These are phyloP conservation scores for Tipula lateralis DNA, from an alignment of 2,888 invertebrate genomes.

Conservation along the genomic window DNA sequence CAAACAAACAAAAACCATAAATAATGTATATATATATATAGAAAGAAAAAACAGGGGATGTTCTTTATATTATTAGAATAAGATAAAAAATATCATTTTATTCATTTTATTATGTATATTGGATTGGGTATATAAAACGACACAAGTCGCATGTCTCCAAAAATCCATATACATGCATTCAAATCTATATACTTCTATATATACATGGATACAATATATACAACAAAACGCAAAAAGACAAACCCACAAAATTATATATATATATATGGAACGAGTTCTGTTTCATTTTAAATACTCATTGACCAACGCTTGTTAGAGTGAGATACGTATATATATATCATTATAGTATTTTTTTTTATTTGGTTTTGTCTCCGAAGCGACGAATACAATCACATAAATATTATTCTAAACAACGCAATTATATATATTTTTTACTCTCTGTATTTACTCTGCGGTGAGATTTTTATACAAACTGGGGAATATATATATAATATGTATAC, in stretches of 20 bases:
- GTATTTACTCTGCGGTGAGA: background rate
- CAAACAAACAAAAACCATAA: background rate
- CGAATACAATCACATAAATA: conserved; percentile 19
- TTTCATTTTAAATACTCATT: background rate
- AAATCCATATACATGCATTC: background rate
- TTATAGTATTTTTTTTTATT: background rate
- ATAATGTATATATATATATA: background rate
- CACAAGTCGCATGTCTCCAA: conserved; percentile 31
- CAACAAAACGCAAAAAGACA: conserved; percentile 12
- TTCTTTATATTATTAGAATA: background rate
- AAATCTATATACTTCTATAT: background rate
- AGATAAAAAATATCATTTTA: conserved; percentile 19
- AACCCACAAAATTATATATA: conserved; percentile 25
- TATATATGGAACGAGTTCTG: background rate
- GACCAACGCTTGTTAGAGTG: background rate
- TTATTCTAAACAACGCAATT: conserved; percentile 24
- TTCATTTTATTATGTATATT: background rate
- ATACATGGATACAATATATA: background rate
- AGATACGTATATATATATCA: background rate
- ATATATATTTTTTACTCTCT: background rate
- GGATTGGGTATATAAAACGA: background rate
- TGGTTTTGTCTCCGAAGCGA: conserved; percentile 4
- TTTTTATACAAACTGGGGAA: background rate
- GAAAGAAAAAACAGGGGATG: background rate
- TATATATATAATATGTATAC: background rate